Percentiles rank a stretch among this genome's conserved stretches.
Evolutionary conservation across 2,113 vertebrate genomes (phyloP).

Genomic region (Indicator maculatus): DNA sequence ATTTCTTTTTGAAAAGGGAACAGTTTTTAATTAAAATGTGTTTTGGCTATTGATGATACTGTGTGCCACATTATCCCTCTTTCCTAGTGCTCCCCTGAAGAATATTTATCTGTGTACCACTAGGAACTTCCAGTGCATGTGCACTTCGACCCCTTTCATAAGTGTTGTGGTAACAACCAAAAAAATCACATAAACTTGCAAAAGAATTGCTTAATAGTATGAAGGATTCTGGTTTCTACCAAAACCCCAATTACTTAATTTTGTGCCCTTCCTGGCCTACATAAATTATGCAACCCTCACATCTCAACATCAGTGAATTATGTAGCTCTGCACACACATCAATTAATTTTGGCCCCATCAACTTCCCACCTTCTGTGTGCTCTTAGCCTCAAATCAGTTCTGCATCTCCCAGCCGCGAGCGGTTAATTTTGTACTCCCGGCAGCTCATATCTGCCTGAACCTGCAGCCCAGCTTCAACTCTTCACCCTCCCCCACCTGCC

Average conservation of each 20-base stretch:
- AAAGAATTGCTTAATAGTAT: neutral
- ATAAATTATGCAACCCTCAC: constrained; percentile 43
- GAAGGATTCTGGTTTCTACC: constrained; percentile 31
- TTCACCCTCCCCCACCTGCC: constrained; percentile 47
- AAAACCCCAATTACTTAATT: constrained; percentile 57
- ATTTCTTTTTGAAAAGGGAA: neutral
- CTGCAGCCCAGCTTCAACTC: constrained; percentile 40
- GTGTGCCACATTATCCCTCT: neutral
- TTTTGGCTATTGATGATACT: neutral
- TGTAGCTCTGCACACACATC: constrained; percentile 10
- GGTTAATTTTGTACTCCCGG: neutral
- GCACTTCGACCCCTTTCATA: neutral
- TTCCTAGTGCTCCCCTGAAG: neutral
- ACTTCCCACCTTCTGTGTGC: constrained; percentile 41
- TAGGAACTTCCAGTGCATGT: neutral
- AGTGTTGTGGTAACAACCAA: neutral
- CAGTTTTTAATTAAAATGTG: neutral
- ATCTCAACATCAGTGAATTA: constrained; percentile 30
- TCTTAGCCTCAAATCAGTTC: constrained; percentile 4
- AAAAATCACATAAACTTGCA: constrained; percentile 20
- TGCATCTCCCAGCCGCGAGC: constrained; percentile 44
- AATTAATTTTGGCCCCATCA: constrained; percentile 66
- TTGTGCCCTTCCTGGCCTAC: constrained; percentile 12
- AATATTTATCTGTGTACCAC: neutral
- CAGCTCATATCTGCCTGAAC: constrained; percentile 51